These are phyloP conservation scores for Ptilodon capucinus DNA, from an alignment of 2,888 invertebrate genomes.

Conservation along the genomic window DNA sequence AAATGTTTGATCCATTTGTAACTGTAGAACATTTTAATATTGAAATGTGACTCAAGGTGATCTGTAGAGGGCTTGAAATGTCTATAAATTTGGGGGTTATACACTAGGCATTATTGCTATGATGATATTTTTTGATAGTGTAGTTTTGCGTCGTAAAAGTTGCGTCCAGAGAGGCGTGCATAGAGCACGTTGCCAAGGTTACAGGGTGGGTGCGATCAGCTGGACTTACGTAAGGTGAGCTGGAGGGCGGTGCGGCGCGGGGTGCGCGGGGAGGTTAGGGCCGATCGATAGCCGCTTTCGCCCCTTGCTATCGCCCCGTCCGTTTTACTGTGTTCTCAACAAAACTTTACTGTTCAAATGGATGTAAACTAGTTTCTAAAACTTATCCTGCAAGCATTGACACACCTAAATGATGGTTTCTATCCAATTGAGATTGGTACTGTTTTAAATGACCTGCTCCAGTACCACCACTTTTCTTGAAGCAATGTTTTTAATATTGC, in stretches of 20 bases:
- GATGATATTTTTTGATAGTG: no score
- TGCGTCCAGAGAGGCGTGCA: conserved; percentile 54
- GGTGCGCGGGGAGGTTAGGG: conserved; percentile 59
- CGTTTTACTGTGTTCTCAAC: conserved; percentile 56
- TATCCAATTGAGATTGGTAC: conserved; percentile 17
- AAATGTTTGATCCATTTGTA: background rate
- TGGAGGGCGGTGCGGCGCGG: conserved; percentile 42
- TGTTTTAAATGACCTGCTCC: no score
- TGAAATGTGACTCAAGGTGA: no score
- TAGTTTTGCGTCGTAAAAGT: conserved; percentile 14
- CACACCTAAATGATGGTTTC: conserved; percentile 24
- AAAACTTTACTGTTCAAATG: conserved; percentile 37
- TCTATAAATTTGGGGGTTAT: background rate
- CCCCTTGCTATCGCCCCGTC: conserved; percentile 64
- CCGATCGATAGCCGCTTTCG: conserved; percentile 77
- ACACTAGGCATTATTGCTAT: no score
- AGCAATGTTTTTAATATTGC: no score
- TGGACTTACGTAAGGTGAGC: conserved; percentile 78
- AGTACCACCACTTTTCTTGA: no score
- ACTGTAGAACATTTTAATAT: no score
- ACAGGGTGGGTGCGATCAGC: conserved; percentile 79
- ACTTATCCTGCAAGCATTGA: conserved; percentile 15
- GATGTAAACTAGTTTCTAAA: conserved; percentile 32
- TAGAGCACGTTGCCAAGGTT: conserved; percentile 76
- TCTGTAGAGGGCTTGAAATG: no score